These are phyloP conservation scores for Sipunculus nudus DNA, from an alignment of 2,888 invertebrate genomes.

Conservation along the genomic window DNA sequence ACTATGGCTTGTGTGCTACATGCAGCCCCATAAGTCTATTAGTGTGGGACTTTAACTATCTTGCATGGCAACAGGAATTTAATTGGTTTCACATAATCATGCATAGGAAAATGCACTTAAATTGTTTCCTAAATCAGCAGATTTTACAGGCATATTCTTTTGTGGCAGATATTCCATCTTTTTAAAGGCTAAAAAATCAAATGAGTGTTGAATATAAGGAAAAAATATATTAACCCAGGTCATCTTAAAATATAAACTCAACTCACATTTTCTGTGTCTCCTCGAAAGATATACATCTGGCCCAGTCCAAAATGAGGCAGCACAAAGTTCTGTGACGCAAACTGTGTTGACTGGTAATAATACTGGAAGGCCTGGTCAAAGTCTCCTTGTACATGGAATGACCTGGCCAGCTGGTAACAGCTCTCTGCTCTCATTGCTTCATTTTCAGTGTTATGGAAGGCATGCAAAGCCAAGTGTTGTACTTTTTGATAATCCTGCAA, in stretches of 20 bases:
- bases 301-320: conserved; percentile 97
- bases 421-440: conserved; percentile 99
- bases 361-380: conserved; percentile 96
- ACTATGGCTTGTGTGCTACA: too few relatives aligned
- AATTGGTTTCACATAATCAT: too few relatives aligned
- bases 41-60: too few relatives aligned
- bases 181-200: too few relatives aligned
- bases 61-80: too few relatives aligned
- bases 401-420: conserved; percentile 95
- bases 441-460: conserved; percentile 98
- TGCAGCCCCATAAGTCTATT: too few relatives aligned
- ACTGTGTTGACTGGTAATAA: conserved; percentile 95
- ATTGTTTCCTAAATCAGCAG: too few relatives aligned
- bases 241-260: background rate
- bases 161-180: too few relatives aligned
- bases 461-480: conserved; percentile 94
- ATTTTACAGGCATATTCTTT: too few relatives aligned
- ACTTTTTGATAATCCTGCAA: conserved; percentile 90
- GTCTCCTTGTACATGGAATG: conserved; percentile 82
- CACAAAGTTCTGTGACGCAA: conserved; percentile 93
- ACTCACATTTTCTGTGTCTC: conserved; percentile 81
- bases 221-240: too few relatives aligned
- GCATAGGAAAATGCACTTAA: too few relatives aligned
- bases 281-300: conserved; percentile 98
- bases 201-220: too few relatives aligned